Percentiles rank a stretch among this genome's conserved stretches.
These are phyloP conservation scores for Machimus atricapillus DNA, from an alignment of 2,888 invertebrate genomes.

Conservation along the genomic window DNA sequence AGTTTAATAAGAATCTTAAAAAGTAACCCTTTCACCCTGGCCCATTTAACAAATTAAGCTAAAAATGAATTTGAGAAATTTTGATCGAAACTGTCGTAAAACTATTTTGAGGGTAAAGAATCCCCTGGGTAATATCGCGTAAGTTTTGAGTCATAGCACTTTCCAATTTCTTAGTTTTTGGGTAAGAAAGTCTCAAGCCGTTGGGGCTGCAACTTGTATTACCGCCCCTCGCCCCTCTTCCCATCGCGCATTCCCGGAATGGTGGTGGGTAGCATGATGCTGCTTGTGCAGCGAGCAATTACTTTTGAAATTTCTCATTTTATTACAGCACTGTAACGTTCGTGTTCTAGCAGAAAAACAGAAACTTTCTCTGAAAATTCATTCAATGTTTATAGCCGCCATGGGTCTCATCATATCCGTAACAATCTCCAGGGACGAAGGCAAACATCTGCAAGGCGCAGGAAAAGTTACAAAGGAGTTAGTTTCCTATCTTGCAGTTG, in stretches of 20 bases:
- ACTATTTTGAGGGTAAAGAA: background rate
- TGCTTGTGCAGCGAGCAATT: background rate
- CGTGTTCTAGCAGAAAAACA: background rate
- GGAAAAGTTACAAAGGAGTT: constrained; percentile 30
- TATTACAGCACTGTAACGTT: background rate
- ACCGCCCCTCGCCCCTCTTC: background rate
- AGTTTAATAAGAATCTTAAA: background rate
- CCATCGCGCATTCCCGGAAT: background rate
- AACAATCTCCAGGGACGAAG: background rate
- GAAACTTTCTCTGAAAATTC: constrained; percentile 26
- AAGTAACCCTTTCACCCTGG: background rate
- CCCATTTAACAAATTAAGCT: background rate
- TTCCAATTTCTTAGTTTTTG: background rate
- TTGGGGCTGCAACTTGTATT: background rate
- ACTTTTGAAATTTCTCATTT: constrained; percentile 27
- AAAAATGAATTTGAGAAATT: background rate
- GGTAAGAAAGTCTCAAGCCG: background rate
- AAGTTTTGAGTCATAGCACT: background rate
- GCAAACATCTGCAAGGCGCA: constrained; percentile 25
- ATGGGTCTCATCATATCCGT: constrained; percentile 28
- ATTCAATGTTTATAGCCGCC: constrained; percentile 26
- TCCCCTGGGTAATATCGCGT: background rate
- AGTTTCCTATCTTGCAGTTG: constrained; percentile 5
- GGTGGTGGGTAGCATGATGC: background rate
- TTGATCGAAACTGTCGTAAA: background rate